A percentile compares a stretch with the other conserved stretches of the same genome.
Conservation (phyloP, 2,113 vertebrate species). For the Phaetusa simplex region DNA sequence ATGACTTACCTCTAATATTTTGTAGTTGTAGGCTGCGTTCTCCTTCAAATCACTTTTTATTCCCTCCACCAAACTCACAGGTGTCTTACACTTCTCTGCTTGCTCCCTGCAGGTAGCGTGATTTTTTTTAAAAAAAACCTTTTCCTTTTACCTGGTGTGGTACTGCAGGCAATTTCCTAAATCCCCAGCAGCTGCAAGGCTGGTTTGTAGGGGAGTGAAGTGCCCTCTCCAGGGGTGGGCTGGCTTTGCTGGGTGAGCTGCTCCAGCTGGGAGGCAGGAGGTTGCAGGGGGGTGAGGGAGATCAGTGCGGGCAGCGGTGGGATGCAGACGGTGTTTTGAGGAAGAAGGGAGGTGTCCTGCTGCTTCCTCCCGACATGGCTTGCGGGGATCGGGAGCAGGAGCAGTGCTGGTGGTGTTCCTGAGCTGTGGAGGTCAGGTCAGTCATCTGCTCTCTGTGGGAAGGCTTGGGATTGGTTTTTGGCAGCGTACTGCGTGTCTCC, state of each 20-base stretch:
- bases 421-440: neutral
- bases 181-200: neutral
- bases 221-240: neutral
- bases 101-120: neutral
- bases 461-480: rapidly evolving
- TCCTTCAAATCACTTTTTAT: neutral
- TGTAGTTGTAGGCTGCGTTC: neutral
- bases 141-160: neutral
- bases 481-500: rapidly evolving
- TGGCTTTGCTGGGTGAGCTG: neutral
- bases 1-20: neutral
- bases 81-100: neutral
- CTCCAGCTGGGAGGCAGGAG: neutral
- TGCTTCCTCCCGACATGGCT: rapidly evolving
- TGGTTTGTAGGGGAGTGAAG: neutral
- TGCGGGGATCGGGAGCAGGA: rapidly evolving
- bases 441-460: neutral
- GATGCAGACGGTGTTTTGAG: rapidly evolving
- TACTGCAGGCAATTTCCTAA: neutral
- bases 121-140: neutral
- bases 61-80: neutral
- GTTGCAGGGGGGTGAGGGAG: rapidly evolving
- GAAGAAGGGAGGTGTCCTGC: neutral
- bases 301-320: rapidly evolving
- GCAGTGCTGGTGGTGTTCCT: rapidly evolving